Evolutionary conservation across 2,888 invertebrate genomes (phyloP).

Genomic region (Euproctis similis): DNA sequence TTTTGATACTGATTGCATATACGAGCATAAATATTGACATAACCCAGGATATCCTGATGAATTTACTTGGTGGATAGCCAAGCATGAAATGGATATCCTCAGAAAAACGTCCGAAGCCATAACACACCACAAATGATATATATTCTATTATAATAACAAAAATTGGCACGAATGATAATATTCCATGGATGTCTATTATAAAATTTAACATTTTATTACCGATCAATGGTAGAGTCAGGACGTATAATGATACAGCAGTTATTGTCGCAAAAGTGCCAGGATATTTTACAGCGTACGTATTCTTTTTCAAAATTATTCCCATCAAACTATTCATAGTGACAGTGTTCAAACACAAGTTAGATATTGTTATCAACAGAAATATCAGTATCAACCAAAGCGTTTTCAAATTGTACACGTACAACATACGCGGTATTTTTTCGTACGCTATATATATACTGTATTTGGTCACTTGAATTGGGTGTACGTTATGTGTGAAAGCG

Average conservation of each 20-base stretch:
- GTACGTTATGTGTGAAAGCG: conserved; percentile 31
- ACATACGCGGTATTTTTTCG: conserved; percentile 48
- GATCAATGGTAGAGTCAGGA: conserved; percentile 41
- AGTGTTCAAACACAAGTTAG: conserved; percentile 32
- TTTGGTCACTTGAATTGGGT: conserved; percentile 23
- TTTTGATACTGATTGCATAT: not conserved
- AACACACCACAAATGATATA: conserved; percentile 50
- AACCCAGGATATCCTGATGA: conserved; percentile 45
- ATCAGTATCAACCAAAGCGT: conserved; percentile 37
- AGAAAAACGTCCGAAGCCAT: conserved; percentile 51
- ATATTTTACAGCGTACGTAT: conserved; percentile 29
- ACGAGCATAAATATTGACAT: conserved; percentile 17
- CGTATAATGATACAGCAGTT: conserved; percentile 27
- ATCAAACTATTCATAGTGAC: conserved; percentile 36
- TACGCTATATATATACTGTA: conserved; percentile 34
- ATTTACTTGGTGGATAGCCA: conserved; percentile 46
- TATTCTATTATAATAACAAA: conserved; percentile 39
- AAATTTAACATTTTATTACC: conserved; percentile 30
- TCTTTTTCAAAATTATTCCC: conserved; percentile 32
- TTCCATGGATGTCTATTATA: conserved; percentile 27
- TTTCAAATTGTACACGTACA: conserved; percentile 34
- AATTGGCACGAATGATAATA: conserved; percentile 24
- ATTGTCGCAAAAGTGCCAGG: conserved; percentile 37
- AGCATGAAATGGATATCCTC: conserved; percentile 69
- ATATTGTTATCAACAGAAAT: conserved; percentile 33